Conservation (phyloP, 1,140 invertebrate genomes). For the Himalopsyche phryganea region DNA sequence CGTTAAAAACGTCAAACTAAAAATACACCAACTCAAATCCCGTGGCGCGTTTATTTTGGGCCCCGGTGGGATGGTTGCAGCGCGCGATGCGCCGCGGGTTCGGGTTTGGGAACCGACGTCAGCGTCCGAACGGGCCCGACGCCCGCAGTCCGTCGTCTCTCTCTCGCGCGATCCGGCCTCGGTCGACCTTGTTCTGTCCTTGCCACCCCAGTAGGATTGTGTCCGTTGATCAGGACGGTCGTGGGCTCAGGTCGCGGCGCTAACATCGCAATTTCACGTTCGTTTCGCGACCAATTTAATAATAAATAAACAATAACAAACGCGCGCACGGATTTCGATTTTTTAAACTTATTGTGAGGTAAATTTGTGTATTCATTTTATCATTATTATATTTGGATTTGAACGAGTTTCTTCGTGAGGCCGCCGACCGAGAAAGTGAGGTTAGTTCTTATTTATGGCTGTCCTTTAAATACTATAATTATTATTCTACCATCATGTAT, state of each 20-base stretch:
- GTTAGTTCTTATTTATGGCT: slow-evolving; percentile 39
- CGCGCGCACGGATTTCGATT: not conserved
- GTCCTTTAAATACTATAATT: slow-evolving; percentile 19
- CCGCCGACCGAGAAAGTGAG: slow-evolving; percentile 28
- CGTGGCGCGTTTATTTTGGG: too few species aligned
- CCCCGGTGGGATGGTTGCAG: too few species aligned
- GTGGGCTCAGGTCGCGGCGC: slow-evolving; percentile 24
- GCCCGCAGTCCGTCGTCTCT: slow-evolving; percentile 31
- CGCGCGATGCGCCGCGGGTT: too few species aligned
- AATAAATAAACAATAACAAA: slow-evolving; percentile 8
- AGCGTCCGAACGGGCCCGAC: too few species aligned
- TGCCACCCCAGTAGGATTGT: slow-evolving; percentile 40
- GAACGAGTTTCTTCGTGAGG: not conserved
- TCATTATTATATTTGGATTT: slow-evolving; percentile 5
- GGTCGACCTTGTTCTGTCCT: slow-evolving; percentile 48
- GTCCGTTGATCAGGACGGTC: slow-evolving; percentile 37
- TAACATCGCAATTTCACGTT: not conserved
- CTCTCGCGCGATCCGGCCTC: slow-evolving; percentile 41
- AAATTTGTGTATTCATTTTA: not conserved
- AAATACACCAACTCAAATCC: too few species aligned
- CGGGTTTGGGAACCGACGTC: too few species aligned
- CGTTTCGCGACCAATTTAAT: slow-evolving; percentile 4
- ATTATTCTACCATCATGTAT: not conserved
- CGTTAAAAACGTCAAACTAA: too few species aligned
- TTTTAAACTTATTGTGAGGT: not conserved